These are phyloP conservation scores for Oryzias melastigma DNA, from an alignment of 2,113 vertebrate genomes.

Conservation along the genomic window DNA sequence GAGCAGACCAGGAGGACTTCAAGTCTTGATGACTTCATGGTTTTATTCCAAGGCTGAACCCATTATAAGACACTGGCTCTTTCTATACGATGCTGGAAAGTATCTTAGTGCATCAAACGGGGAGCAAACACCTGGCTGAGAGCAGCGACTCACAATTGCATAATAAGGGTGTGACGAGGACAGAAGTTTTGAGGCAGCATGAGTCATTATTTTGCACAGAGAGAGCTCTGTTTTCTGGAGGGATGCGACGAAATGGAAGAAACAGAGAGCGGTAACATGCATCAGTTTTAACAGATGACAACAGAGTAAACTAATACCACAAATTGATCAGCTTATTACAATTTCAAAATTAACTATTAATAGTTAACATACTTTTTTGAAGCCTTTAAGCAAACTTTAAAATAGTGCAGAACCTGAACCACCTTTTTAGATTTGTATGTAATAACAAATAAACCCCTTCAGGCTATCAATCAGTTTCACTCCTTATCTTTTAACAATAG, in stretches of 20 bases:
- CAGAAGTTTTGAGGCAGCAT: conserved; percentile 6
- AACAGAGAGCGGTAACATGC: too few species aligned
- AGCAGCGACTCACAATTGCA: conserved; percentile 13
- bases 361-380: too few species aligned
- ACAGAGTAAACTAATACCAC: too few species aligned
- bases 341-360: too few species aligned
- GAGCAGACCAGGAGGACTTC: background rate
- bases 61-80: conserved; percentile 33
- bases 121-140: conserved; percentile 40
- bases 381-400: too few species aligned
- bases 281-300: too few species aligned
- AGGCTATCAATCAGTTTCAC: too few species aligned
- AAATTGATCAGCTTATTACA: too few species aligned
- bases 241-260: background rate
- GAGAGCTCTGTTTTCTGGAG: conserved; percentile 40
- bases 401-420: too few species aligned
- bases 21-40: conserved; percentile 19
- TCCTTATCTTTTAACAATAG: too few species aligned
- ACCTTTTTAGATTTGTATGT: too few species aligned
- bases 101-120: background rate
- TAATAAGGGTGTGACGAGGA: conserved; percentile 30
- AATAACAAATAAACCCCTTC: too few species aligned
- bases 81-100: conserved; percentile 18
- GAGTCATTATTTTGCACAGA: conserved; percentile 48
- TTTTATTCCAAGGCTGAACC: conserved; percentile 10